phyloP scores from a whole-genome alignment of 2,113 vertebrate genomes.

The Cyanoderma ruficeps region DNA sequence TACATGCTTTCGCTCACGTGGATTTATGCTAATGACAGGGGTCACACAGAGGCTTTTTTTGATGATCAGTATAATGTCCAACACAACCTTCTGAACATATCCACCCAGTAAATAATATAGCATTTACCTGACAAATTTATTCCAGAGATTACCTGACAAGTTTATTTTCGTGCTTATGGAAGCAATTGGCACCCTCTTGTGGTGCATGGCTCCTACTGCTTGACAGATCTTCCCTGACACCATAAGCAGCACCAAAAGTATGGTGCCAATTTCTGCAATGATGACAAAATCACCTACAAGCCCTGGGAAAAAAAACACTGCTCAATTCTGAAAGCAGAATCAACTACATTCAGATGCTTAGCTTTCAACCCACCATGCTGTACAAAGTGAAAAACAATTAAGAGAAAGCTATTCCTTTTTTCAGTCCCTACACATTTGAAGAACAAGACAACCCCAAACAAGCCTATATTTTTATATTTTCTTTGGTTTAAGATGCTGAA shows the following conservation, averaged over 20 bases:
- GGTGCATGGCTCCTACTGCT: neutral
- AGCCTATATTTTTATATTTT: neutral
- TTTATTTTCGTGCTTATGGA: neutral
- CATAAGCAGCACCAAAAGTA: neutral
- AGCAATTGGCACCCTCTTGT: constrained; percentile 65
- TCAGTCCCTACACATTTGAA: neutral
- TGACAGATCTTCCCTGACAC: too few relatives aligned
- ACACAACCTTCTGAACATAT: neutral
- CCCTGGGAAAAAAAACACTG: neutral
- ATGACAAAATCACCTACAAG: neutral
- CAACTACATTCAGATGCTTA: neutral
- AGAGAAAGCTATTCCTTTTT: neutral
- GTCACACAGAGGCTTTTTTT: neutral
- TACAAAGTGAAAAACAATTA: neutral
- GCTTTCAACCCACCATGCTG: neutral
- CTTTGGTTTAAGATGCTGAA: neutral
- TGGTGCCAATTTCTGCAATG: neutral
- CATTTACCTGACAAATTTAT: neutral
- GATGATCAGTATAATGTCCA: neutral
- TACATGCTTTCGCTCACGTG: neutral
- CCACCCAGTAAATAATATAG: neutral
- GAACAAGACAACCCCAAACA: neutral
- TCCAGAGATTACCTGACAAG: neutral
- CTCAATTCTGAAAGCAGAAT: neutral
- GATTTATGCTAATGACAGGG: neutral